These are phyloP conservation scores for Phyllostomus discolor DNA, from an alignment of 2,113 vertebrate species.

Conservation along the genomic window DNA sequence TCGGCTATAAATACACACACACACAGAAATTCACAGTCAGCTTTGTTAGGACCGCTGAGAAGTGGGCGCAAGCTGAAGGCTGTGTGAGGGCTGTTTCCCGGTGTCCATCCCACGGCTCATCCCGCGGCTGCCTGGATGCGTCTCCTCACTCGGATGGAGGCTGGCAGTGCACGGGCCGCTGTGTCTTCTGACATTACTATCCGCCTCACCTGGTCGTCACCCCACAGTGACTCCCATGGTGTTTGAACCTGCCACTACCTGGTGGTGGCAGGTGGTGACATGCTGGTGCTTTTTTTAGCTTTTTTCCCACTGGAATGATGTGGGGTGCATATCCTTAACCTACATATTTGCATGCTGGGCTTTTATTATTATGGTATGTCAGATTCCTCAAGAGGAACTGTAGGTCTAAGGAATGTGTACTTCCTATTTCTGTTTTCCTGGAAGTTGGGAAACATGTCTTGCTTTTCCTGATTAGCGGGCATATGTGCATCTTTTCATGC, in stretches of 20 bases:
- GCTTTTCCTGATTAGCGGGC: neutral
- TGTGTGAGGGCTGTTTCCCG: neutral
- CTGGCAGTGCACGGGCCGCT: neutral
- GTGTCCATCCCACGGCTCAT: accelerated
- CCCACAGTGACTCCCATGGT: accelerated
- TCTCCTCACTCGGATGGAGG: accelerated
- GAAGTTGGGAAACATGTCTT: neutral
- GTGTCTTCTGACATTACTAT: neutral
- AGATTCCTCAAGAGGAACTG: neutral
- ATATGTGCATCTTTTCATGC: neutral
- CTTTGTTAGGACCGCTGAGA: neutral
- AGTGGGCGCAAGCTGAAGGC: accelerated
- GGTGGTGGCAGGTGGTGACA: too few species aligned
- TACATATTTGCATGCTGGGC: neutral
- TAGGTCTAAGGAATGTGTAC: neutral
- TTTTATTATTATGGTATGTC: neutral
- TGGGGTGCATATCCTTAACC: neutral
- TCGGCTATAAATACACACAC: too few species aligned
- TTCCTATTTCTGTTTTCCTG: neutral
- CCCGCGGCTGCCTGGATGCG: neutral
- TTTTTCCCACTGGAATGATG: neutral
- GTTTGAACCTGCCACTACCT: neutral
- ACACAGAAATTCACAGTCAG: neutral
- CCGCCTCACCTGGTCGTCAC: neutral
- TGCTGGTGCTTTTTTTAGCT: neutral